These are phyloP conservation scores for Pterophyllum scalare DNA, from an alignment of 2,113 vertebrate species.

Conservation along the genomic window DNA sequence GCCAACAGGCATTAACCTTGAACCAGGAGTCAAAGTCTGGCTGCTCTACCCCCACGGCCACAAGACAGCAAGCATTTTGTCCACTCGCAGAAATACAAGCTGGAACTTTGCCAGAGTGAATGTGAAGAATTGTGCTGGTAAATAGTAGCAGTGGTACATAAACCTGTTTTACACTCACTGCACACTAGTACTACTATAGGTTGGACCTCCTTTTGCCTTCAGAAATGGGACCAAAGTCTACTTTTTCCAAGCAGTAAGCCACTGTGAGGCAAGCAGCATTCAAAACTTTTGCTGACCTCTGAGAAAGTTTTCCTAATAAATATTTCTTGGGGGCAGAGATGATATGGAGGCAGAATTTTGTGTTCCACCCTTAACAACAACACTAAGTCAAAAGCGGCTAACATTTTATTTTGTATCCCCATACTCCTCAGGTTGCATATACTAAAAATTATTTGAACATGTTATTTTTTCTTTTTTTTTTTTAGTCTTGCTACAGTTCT, in stretches of 20 bases:
- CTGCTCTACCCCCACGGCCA: slow-evolving; percentile 33
- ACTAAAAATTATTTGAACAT: background rate
- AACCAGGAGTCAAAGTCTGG: slow-evolving; percentile 67
- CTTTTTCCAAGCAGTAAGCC: background rate
- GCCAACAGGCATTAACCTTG: slow-evolving; percentile 80
- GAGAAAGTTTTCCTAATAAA: background rate
- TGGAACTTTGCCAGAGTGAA: slow-evolving; percentile 26
- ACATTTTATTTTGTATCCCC: background rate
- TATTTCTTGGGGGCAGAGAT: background rate
- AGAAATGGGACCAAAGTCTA: background rate
- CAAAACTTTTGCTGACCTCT: background rate
- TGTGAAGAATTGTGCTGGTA: background rate
- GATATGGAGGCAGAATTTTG: background rate
- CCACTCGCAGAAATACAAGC: slow-evolving; percentile 24
- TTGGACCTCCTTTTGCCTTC: background rate
- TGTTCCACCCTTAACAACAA: background rate
- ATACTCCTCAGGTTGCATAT: background rate
- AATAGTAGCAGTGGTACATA: background rate
- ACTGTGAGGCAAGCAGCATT: background rate
- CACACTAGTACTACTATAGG: background rate
- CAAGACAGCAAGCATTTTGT: slow-evolving; percentile 38
- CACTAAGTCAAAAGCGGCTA: no score
- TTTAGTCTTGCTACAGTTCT: background rate
- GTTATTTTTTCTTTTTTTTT: background rate
- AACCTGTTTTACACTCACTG: background rate